Conservation (phyloP, 2,797 vertebrate species). For the Sebastiscus tertius region DNA sequence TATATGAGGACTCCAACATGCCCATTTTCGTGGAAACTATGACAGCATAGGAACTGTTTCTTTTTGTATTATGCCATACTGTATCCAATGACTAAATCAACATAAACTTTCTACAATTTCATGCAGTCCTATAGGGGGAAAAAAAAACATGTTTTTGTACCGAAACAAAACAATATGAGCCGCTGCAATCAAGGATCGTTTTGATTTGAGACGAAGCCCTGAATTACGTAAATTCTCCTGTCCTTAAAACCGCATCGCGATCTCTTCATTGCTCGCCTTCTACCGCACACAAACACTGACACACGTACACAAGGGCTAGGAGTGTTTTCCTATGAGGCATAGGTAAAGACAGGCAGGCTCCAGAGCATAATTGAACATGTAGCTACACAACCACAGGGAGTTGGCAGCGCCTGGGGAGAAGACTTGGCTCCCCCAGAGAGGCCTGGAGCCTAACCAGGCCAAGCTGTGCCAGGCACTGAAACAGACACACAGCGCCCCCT, state of each 20-base stretch:
- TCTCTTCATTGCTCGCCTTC: conserved; percentile 38
- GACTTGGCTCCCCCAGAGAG: conserved; percentile 77
- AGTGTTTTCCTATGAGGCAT: conserved; percentile 70
- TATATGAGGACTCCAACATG: conserved; percentile 10
- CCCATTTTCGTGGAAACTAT: conserved; percentile 31
- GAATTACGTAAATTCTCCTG: conserved; percentile 12
- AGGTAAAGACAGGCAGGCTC: conserved; percentile 81
- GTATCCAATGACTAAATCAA: conserved; percentile 31
- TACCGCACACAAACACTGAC: conserved; percentile 38
- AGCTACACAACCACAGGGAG: conserved; percentile 81
- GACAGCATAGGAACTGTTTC: conserved; percentile 2
- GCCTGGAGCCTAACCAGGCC: conserved; percentile 68
- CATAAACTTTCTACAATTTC: conserved; percentile 28
- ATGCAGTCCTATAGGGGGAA: not conserved
- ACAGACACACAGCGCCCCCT: conserved; percentile 54
- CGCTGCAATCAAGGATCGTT: conserved; percentile 38
- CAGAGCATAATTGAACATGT: conserved; percentile 82
- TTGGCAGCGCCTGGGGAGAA: conserved; percentile 78
- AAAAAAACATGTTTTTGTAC: conserved; percentile 17
- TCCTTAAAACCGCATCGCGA: conserved; percentile 39
- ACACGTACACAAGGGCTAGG: conserved; percentile 40
- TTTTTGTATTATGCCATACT: conserved; percentile 10
- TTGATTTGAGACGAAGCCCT: conserved; percentile 29
- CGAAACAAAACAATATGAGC: conserved; percentile 19
- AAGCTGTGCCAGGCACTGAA: conserved; percentile 67